Base-by-base conservation (phyloP, 2,797 vertebrate genomes). In the Peromyscus eremicus region DNA sequence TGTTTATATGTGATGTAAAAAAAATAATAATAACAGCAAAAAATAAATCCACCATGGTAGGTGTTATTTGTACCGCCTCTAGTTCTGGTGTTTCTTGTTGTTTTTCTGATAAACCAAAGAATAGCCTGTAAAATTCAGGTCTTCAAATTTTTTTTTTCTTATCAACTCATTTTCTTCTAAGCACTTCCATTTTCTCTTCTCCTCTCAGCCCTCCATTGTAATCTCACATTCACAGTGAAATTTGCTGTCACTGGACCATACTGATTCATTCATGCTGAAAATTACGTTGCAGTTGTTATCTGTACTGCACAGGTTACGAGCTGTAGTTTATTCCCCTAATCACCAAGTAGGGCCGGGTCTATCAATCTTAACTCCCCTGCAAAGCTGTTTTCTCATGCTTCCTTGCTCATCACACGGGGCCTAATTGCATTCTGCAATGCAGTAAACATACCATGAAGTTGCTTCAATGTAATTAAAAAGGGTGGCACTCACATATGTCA, bases 211-310 rank as follows among this genome's bases (percentile, higher is more conserved):
- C 17, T 17, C 23, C 13, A 12, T 29, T 94, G 70, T 70, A 82
- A 83, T 92, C n/a, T 83, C 62, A 90, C 46, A 49, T 77, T 90
- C n/a, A n/a, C 52, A 89, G 37, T 12, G 40, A 68, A 87, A 64
- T 52, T 80, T 87, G 82, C 21, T 66, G 37, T 49, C 55, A 82
- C 80, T 92, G 37, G 43, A 62, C 43, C n/a, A 19, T 27, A 77
- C 77, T 68, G 79, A 83, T 52, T 68, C 55, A 49, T 82, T 94
- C 89, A 91, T 85, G 95, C 88, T 97, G 77, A 92, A 95, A 97
- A 95, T 95, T 76, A 52, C 19, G 49, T 55, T 82, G 92, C 27
- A 46, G n/a, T 94, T 94, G 80, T 86, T 94, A 97, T 75, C 60
- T 73, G 8, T 25, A 62, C 19, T 14, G 49, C 49, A 71, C 49